These are phyloP conservation scores for Mylabris sibirica DNA, from an alignment of 2,888 invertebrate genomes.

Conservation along the genomic window DNA sequence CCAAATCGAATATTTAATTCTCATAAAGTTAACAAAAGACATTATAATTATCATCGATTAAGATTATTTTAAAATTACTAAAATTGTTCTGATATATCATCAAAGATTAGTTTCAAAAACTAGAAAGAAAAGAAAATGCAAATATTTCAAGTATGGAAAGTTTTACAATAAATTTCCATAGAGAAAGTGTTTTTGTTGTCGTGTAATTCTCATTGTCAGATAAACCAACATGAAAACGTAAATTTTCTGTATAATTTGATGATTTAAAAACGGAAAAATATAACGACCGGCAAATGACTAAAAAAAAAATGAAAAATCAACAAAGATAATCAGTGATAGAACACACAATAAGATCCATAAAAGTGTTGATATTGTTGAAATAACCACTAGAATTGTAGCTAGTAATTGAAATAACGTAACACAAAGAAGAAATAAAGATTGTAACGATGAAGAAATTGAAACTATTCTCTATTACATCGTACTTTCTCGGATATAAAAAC, in stretches of 20 bases:
- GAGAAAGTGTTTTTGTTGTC: constrained; percentile 1
- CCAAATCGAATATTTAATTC: background rate
- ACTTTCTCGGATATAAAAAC: background rate
- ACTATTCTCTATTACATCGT: background rate
- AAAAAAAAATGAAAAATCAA: background rate
- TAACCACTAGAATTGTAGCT: background rate
- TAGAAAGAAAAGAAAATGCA: too few species aligned
- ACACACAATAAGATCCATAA: background rate
- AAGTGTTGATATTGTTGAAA: background rate
- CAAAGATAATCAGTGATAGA: background rate
- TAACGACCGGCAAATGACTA: background rate
- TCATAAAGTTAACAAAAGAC: background rate
- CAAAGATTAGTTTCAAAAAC: too few species aligned
- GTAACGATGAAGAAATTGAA: background rate
- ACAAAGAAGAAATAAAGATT: background rate
- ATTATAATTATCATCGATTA: background rate
- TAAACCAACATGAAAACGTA: background rate
- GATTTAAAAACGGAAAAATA: background rate
- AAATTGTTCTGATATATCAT: background rate
- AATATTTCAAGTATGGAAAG: too few species aligned
- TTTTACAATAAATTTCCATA: too few species aligned
- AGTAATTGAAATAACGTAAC: background rate
- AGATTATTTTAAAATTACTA: background rate
- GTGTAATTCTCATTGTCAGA: background rate
- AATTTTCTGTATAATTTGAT: background rate